phyloP scores from a whole-genome alignment of 2,797 vertebrate species.

The Liasis olivaceus region DNA sequence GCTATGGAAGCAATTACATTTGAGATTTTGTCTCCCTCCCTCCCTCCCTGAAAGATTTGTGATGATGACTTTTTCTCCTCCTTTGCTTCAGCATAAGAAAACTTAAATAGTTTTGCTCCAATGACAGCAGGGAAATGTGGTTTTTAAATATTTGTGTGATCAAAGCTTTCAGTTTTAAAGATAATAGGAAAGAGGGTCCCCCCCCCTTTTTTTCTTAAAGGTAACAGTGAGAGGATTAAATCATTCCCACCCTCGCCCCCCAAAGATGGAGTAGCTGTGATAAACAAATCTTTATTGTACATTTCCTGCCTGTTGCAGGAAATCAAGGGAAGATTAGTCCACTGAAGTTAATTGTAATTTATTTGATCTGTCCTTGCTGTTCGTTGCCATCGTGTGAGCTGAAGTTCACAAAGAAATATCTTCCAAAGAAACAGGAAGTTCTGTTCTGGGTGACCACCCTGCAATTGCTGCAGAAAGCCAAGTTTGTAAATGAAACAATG shows the following conservation, averaged over 20 bases:
- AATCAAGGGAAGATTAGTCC: fast-evolving
- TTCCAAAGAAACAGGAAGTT: background rate
- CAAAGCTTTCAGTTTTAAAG: constrained; percentile 15
- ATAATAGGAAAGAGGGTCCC: background rate
- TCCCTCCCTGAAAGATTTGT: background rate
- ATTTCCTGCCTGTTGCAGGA: background rate
- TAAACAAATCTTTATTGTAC: constrained; percentile 7
- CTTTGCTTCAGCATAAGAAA: background rate
- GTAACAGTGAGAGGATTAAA: fast-evolving
- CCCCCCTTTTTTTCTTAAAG: background rate
- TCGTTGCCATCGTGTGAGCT: fast-evolving
- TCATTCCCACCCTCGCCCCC: background rate
- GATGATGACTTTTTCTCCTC: background rate
- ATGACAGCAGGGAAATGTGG: background rate
- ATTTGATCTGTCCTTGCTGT: constrained; percentile 17
- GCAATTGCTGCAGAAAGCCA: background rate
- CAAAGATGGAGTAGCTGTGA: background rate
- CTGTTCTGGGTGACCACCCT: background rate
- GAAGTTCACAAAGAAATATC: background rate
- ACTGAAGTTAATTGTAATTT: background rate
- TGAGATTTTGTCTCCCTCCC: background rate
- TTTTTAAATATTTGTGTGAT: background rate
- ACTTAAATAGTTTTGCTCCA: constrained; percentile 40
- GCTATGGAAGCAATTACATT: fast-evolving
- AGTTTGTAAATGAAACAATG: background rate